Conservation (phyloP, 2,888 invertebrate species). For the Theretra japonica region DNA sequence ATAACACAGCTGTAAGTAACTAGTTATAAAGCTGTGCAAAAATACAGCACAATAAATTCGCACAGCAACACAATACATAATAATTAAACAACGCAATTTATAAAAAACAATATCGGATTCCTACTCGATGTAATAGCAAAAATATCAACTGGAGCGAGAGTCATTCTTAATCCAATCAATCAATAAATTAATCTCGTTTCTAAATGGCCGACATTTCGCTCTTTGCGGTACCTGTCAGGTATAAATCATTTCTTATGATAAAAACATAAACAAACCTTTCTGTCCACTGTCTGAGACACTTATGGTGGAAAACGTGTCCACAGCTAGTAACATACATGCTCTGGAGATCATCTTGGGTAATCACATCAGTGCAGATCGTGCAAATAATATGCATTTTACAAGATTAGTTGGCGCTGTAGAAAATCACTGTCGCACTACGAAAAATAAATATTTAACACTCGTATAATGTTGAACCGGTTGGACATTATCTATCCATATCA, state of each 20-base stretch:
- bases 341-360: not conserved
- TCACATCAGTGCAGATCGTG: slow-evolving; percentile 6
- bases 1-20: no score
- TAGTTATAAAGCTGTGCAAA: no score
- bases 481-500: not conserved
- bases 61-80: no score
- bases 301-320: not conserved
- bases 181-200: not conserved
- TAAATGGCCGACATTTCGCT: not conserved
- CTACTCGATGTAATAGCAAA: no score
- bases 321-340: slow-evolving; percentile 2
- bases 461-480: not conserved
- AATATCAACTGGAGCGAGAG: no score
- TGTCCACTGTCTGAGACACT: not conserved
- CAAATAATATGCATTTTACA: slow-evolving; percentile 3
- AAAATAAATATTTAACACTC: not conserved
- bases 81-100: no score
- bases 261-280: slow-evolving; percentile 1
- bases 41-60: no score
- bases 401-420: not conserved
- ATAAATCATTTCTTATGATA: not conserved
- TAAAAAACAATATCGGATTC: no score
- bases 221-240: not conserved
- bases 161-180: no score
- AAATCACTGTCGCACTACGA: not conserved